Percentiles rank a stretch among this genome's conserved stretches.
phyloP scores from a whole-genome alignment of 2,888 invertebrate genomes.

The Limnephilus marmoratus region DNA sequence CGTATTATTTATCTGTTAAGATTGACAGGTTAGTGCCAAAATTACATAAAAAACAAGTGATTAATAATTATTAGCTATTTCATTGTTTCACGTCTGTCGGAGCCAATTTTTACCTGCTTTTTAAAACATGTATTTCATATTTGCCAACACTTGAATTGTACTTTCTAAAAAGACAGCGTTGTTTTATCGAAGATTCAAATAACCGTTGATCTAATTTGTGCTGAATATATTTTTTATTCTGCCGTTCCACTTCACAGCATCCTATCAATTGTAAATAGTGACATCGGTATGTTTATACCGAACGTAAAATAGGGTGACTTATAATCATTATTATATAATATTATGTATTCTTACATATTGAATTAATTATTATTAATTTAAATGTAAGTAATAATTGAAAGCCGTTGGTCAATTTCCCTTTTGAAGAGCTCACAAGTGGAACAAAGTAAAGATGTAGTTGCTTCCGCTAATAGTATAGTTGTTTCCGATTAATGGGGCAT shows the following conservation, averaged over 20 bases:
- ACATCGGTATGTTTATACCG: neutral
- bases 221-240: neutral
- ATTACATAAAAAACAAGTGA: neutral
- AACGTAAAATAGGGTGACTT: neutral
- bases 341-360: too few relatives aligned
- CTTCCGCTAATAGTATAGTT: neutral
- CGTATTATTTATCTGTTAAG: neutral
- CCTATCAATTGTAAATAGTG: neutral
- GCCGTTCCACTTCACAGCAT: slow-evolving; percentile 23
- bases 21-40: neutral
- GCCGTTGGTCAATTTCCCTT: slow-evolving; percentile 2
- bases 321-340: neutral
- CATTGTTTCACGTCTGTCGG: neutral
- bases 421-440: slow-evolving; percentile 6
- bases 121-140: slow-evolving; percentile 14
- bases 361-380: neutral
- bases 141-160: slow-evolving; percentile 25
- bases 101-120: neutral
- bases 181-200: slow-evolving; percentile 32
- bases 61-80: neutral
- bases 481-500: slow-evolving; percentile 5
- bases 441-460: neutral
- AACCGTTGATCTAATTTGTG: slow-evolving; percentile 12
- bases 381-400: neutral
- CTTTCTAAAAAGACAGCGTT: slow-evolving; percentile 28